Conservation (phyloP, 1,140 invertebrate species). For the Cydia splendana region DNA sequence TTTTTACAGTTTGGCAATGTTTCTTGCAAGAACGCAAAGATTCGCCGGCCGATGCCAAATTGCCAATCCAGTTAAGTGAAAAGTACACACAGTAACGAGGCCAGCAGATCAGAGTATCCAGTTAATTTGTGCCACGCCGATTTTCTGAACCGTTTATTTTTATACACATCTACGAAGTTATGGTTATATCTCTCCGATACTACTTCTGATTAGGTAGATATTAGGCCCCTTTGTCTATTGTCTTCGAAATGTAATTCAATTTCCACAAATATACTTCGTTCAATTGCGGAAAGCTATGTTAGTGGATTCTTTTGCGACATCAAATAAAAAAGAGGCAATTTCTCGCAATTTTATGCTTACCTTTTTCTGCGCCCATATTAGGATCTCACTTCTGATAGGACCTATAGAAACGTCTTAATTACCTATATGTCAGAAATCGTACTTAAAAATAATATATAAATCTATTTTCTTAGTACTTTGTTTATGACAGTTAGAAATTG, state of each 20-base stretch:
- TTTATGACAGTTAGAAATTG: not conserved
- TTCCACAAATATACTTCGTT: slow-evolving; percentile 2
- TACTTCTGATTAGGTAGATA: not conserved
- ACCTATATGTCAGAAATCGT: too few species aligned
- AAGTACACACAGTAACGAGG: slow-evolving; percentile 52
- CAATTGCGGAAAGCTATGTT: not conserved
- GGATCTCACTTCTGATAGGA: not conserved
- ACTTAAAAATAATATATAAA: too few species aligned
- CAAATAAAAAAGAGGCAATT: not conserved
- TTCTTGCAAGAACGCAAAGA: slow-evolving; percentile 52
- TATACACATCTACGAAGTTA: slow-evolving; percentile 16
- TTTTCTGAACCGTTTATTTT: slow-evolving; percentile 19
- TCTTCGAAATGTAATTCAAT: slow-evolving; percentile 7
- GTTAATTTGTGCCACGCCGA: slow-evolving; percentile 56
- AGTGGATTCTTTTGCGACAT: not conserved
- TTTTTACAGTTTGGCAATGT: slow-evolving; percentile 44
- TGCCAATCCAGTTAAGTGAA: slow-evolving; percentile 67
- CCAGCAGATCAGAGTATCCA: slow-evolving; percentile 35
- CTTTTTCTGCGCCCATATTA: not conserved
- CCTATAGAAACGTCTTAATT: too few species aligned
- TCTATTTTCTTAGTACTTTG: too few species aligned
- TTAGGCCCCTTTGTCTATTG: not conserved
- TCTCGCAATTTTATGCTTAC: not conserved
- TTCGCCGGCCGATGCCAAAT: slow-evolving; percentile 64
- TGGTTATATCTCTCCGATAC: slow-evolving; percentile 22